These are phyloP conservation scores for Epinotia brunnichana DNA, from an alignment of 2,888 invertebrate species.

Conservation along the genomic window DNA sequence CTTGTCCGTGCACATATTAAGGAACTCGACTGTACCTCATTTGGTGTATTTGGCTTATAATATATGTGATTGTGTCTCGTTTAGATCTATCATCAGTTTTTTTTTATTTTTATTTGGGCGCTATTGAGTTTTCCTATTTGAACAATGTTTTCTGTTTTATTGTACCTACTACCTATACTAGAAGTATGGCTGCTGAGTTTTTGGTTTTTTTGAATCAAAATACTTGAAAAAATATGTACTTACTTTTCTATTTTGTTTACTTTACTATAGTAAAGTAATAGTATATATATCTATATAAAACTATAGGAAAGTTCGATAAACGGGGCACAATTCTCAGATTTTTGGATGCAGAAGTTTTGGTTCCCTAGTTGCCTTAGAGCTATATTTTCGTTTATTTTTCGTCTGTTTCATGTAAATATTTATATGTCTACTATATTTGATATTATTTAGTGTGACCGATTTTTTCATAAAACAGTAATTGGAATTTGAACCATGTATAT, in stretches of 20 bases:
- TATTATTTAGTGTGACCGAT: too few relatives aligned
- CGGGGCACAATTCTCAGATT: background rate
- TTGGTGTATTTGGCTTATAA: background rate
- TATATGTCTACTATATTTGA: constrained; percentile 21
- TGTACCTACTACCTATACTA: too few relatives aligned
- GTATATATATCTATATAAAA: background rate
- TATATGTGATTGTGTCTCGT: background rate
- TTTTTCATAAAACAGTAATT: too few relatives aligned
- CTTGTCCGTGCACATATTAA: too few relatives aligned
- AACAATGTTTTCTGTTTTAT: too few relatives aligned
- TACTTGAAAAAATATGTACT: too few relatives aligned
- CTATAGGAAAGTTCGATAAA: background rate
- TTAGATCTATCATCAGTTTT: background rate
- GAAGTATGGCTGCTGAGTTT: too few relatives aligned
- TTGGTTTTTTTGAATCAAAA: background rate
- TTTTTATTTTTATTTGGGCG: background rate
- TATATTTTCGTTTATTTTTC: constrained; percentile 12
- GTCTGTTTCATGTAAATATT: constrained; percentile 36
- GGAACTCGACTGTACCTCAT: too few relatives aligned
- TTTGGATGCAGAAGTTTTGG: background rate
- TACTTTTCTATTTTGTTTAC: too few relatives aligned
- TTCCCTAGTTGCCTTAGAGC: constrained; percentile 30
- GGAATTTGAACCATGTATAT: too few relatives aligned
- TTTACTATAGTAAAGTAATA: too few relatives aligned
- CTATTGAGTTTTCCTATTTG: too few relatives aligned